A percentile compares a stretch with the other conserved stretches of the same genome.
phyloP scores from a whole-genome alignment of 2,113 vertebrate species.

The Poeciliopsis turrubarensis region DNA sequence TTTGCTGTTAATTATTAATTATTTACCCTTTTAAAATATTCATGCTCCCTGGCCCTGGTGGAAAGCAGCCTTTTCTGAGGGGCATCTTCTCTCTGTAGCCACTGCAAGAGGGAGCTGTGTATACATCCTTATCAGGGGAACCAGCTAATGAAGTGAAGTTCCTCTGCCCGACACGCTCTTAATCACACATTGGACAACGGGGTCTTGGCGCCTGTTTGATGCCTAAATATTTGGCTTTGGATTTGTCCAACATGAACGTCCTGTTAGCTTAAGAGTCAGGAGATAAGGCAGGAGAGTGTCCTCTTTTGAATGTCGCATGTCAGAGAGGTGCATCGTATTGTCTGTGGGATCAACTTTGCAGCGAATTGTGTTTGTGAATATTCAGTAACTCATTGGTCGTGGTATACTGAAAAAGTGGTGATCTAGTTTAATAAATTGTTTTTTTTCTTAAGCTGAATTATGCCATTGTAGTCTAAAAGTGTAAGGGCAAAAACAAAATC shows the following conservation, averaged over 20 bases:
- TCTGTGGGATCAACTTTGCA: not conserved
- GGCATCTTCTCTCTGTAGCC: slow-evolving; percentile 65
- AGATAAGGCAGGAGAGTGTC: slow-evolving; percentile 34
- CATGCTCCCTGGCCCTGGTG: slow-evolving; percentile 59
- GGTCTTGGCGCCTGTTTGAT: slow-evolving; percentile 45
- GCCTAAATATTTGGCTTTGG: slow-evolving; percentile 60
- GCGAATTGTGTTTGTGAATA: not conserved
- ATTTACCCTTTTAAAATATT: slow-evolving; percentile 82
- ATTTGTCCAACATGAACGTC: slow-evolving; percentile 30
- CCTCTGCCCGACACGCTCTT: slow-evolving; percentile 11
- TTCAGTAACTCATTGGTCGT: too few species aligned
- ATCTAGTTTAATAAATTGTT: too few species aligned
- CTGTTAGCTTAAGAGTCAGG: slow-evolving; percentile 18
- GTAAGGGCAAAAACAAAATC: too few species aligned
- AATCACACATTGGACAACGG: not conserved
- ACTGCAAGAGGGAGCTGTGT: slow-evolving; percentile 68
- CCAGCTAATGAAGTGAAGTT: slow-evolving; percentile 43
- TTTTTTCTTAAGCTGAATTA: too few species aligned
- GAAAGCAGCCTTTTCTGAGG: slow-evolving; percentile 58
- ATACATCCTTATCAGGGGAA: slow-evolving; percentile 60
- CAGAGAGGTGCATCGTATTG: slow-evolving; percentile 12
- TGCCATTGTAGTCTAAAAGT: too few species aligned
- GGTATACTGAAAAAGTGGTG: too few species aligned
- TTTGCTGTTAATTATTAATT: slow-evolving; percentile 82
- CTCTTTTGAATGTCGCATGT: slow-evolving; percentile 49